Conservation (phyloP, 2,113 vertebrate genomes). For the Cyphomyrus discorhynchus region DNA sequence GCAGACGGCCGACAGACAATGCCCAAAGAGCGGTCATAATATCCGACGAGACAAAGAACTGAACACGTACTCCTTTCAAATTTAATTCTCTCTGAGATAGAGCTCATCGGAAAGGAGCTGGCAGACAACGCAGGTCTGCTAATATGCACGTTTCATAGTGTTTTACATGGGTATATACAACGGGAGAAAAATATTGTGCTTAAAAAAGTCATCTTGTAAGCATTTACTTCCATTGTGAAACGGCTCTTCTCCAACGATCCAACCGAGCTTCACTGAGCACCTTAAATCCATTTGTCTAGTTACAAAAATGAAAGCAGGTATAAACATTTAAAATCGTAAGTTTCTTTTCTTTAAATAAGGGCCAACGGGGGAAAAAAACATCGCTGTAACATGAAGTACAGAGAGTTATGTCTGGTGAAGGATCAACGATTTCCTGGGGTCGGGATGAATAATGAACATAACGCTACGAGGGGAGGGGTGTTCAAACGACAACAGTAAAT, state of each 20-base stretch:
- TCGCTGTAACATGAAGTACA: background rate
- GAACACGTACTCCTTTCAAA: slow-evolving; percentile 26
- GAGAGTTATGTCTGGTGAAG: background rate
- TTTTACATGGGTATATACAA: slow-evolving; percentile 31
- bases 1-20: slow-evolving; percentile 26
- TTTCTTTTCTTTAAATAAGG: background rate
- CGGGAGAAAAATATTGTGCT: slow-evolving; percentile 15
- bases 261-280: background rate
- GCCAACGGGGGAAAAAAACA: background rate
- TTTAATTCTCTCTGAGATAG: slow-evolving; percentile 24
- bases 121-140: slow-evolving; percentile 18
- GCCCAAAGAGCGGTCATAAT: slow-evolving; percentile 33
- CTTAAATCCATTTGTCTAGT: slow-evolving; percentile 9
- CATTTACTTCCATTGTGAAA: slow-evolving; percentile 13
- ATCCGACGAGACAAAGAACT: slow-evolving; percentile 34
- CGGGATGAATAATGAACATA: background rate
- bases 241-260: slow-evolving; percentile 4
- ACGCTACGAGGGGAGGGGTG: background rate
- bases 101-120: background rate
- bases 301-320: slow-evolving; percentile 5
- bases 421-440: background rate
- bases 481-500: background rate
- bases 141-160: slow-evolving; percentile 33
- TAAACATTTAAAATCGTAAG: background rate
- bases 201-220: slow-evolving; percentile 23